Evolutionary conservation across 2,113 vertebrate species (phyloP).

Genomic region (Crotalus viridis): DNA sequence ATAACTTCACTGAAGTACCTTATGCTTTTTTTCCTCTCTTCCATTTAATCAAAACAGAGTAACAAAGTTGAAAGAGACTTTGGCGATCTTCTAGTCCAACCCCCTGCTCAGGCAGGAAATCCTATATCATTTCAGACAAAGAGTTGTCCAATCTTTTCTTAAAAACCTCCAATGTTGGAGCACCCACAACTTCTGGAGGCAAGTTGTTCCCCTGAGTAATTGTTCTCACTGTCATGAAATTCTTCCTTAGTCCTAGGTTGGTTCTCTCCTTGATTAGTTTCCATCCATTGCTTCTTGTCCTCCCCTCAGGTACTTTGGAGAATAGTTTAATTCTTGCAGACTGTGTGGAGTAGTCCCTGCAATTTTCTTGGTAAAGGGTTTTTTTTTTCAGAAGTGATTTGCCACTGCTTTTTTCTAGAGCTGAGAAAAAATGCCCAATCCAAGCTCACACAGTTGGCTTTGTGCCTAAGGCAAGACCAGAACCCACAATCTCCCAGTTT

Average conservation of each 20-base stretch:
- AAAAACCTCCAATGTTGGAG: background rate
- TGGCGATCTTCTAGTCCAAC: background rate
- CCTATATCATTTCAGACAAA: background rate
- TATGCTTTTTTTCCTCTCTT: background rate
- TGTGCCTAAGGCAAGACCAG: background rate
- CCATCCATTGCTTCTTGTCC: background rate
- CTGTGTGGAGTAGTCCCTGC: background rate
- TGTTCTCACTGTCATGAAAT: background rate
- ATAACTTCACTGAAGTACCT: background rate
- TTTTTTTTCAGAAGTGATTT: background rate
- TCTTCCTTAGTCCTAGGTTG: background rate
- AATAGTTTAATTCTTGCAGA: background rate
- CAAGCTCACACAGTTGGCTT: background rate
- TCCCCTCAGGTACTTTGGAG: background rate
- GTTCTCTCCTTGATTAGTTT: background rate
- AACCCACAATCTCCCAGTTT: background rate
- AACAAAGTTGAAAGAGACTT: background rate
- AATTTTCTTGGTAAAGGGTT: background rate
- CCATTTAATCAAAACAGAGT: background rate
- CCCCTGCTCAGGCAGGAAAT: background rate
- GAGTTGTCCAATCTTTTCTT: background rate
- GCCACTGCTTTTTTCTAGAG: background rate
- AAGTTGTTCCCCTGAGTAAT: background rate
- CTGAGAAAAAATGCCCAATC: background rate
- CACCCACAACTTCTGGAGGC: background rate